phyloP scores from a whole-genome alignment of 2,113 vertebrate species.

The Calidris pygmaea region DNA sequence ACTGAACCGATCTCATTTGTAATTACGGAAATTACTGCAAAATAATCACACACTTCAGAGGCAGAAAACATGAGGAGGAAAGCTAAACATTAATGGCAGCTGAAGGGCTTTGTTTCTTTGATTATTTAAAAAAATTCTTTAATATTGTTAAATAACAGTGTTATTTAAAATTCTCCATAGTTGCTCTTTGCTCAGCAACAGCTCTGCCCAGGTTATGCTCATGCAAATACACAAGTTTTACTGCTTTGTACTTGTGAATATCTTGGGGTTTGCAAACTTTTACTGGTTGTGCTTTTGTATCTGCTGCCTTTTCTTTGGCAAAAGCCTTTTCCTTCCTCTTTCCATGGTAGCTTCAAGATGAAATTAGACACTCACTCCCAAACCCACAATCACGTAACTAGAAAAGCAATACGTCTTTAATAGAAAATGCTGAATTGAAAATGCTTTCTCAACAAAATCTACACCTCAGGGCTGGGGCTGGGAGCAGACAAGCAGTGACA shows the following conservation, averaged over 20 bases:
- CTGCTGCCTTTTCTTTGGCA: not conserved
- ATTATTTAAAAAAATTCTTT: not conserved
- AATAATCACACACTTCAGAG: not conserved
- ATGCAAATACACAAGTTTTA: not conserved
- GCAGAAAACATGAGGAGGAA: not conserved
- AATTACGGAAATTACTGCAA: not conserved
- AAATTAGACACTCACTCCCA: not conserved
- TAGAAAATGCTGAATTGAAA: not conserved
- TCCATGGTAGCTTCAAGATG: not conserved
- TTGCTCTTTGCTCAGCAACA: not conserved
- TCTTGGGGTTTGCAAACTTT: not conserved
- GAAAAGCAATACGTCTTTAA: not conserved
- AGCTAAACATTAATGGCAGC: not conserved
- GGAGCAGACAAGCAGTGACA: not conserved
- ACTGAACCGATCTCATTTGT: not conserved
- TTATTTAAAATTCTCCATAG: not conserved
- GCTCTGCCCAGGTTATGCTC: not conserved
- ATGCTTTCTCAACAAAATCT: not conserved
- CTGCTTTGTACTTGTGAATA: not conserved
- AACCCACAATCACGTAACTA: not conserved
- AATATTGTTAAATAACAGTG: not conserved
- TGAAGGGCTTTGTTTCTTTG: not conserved
- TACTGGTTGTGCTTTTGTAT: not conserved
- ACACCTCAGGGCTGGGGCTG: not conserved
- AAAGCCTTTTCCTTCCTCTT: conserved; percentile 57